A percentile compares a stretch with the other conserved stretches of the same genome.
phyloP scores from a whole-genome alignment of 2,888 invertebrate species.

The Euproctis similis region DNA sequence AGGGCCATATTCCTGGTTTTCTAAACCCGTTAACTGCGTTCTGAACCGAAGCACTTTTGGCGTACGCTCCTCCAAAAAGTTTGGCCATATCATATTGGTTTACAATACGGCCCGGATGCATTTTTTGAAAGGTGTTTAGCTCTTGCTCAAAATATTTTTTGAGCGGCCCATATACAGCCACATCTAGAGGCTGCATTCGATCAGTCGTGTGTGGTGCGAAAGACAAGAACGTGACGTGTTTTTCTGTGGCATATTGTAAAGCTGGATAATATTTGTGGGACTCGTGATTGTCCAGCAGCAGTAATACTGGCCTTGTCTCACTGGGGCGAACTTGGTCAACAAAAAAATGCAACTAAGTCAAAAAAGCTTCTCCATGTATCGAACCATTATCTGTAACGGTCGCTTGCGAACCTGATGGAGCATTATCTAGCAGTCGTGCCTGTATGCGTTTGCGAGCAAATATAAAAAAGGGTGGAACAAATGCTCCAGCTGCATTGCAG shows the following conservation, averaged over 20 bases:
- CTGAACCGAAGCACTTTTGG: background rate
- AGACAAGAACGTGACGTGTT: constrained; percentile 19
- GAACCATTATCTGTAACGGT: constrained; percentile 15
- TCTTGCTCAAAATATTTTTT: constrained; percentile 20
- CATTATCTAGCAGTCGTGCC: constrained; percentile 11
- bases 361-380: constrained; percentile 21
- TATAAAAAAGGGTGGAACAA: constrained; percentile 23
- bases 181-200: constrained; percentile 28
- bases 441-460: constrained; percentile 22
- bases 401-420: constrained; percentile 17
- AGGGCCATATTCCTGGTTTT: constrained; percentile 26
- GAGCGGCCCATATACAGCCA: constrained; percentile 22
- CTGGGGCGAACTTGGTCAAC: constrained; percentile 19
- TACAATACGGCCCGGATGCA: background rate
- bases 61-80: background rate
- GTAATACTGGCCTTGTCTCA: constrained; percentile 16
- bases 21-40: constrained; percentile 20
- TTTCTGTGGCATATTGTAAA: constrained; percentile 8
- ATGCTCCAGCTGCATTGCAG: constrained; percentile 20
- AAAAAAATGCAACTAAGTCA: constrained; percentile 23
- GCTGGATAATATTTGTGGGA: constrained; percentile 21
- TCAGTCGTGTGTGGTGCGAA: constrained; percentile 19
- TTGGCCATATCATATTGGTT: constrained; percentile 1
- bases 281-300: constrained; percentile 12
- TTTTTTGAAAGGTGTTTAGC: constrained; percentile 8